phyloP scores from a whole-genome alignment of 2,797 vertebrate genomes.

The Chiloscyllium punctatum region DNA sequence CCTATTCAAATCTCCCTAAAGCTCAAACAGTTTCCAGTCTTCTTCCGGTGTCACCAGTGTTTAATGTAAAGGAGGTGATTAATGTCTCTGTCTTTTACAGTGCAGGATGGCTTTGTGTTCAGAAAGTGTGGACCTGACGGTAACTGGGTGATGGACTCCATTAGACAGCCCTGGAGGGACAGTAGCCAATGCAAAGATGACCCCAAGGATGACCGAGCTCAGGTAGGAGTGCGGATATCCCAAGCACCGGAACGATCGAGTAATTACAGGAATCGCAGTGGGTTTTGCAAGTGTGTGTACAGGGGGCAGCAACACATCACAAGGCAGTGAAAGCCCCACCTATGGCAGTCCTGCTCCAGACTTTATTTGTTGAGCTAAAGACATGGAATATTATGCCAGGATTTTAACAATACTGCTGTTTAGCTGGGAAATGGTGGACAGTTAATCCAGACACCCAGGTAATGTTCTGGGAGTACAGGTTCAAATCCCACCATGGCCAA shows the following conservation, averaged over 20 bases:
- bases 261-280: neutral
- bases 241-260: neutral
- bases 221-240: constrained; percentile 49
- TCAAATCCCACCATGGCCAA: too few relatives aligned
- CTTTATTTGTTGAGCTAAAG: neutral
- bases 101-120: constrained; percentile 72
- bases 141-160: constrained; percentile 62
- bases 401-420: neutral
- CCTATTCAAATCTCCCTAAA: too few relatives aligned
- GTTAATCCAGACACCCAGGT: too few relatives aligned
- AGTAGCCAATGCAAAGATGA: constrained; percentile 57
- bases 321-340: too few relatives aligned
- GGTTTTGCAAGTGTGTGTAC: neutral
- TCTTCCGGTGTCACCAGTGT: neutral
- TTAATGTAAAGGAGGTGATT: neutral
- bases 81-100: constrained; percentile 51
- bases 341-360: too few relatives aligned
- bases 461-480: too few relatives aligned
- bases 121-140: constrained; percentile 74
- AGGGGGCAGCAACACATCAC: neutral
- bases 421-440: too few relatives aligned
- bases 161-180: constrained; percentile 52
- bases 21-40: neutral
- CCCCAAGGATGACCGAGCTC: constrained; percentile 43
- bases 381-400: neutral